These are phyloP conservation scores for Orthosia incerta DNA, from an alignment of 2,888 invertebrate species.

Conservation along the genomic window DNA sequence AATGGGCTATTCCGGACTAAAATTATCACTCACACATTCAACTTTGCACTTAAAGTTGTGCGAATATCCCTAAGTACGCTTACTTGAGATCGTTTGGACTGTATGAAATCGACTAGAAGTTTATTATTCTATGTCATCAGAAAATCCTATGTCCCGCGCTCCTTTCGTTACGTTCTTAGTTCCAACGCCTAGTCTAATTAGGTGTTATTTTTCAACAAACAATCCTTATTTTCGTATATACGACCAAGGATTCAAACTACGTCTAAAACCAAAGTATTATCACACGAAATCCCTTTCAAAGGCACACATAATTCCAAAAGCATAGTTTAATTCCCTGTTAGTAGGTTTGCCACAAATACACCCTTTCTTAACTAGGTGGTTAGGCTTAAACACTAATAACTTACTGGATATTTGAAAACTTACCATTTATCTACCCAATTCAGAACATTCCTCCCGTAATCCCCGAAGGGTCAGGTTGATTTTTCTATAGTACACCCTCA, in stretches of 20 bases:
- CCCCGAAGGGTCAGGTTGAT: neutral
- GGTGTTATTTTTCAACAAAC: neutral
- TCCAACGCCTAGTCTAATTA: neutral
- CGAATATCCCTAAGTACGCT: no score
- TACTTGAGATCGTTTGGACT: neutral
- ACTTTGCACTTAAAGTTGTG: neutral
- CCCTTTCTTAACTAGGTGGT: conserved; percentile 23
- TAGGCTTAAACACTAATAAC: conserved; percentile 5
- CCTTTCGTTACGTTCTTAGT: neutral
- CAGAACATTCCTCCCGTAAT: no score
- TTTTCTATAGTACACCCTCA: neutral
- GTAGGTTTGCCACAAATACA: conserved; percentile 21
- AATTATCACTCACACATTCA: no score
- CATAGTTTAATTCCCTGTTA: conserved; percentile 16
- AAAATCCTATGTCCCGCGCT: neutral
- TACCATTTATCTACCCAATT: neutral
- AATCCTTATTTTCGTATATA: neutral
- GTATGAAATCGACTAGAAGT: neutral
- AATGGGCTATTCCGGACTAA: no score
- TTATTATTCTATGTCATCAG: neutral
- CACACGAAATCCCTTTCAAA: conserved; percentile 16
- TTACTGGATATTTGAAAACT: conserved; percentile 23
- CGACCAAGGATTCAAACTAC: neutral
- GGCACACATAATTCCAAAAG: conserved; percentile 7
- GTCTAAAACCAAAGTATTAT: conserved; percentile 14